Evolutionary conservation across 2,888 invertebrate genomes (phyloP).

Genomic region (Microctonus hyperodae): DNA sequence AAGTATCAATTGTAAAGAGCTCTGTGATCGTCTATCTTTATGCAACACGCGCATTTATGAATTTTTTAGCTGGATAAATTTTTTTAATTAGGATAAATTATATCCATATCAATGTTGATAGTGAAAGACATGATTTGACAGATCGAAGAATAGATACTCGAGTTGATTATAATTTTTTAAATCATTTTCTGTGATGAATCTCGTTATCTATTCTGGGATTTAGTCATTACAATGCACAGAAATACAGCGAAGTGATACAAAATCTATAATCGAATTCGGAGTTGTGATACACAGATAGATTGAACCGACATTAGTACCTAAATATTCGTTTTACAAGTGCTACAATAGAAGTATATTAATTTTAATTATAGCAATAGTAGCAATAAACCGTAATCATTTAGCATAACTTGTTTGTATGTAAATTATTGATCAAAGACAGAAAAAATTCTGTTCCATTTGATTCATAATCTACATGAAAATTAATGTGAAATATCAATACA

Average conservation of each 20-base stretch:
- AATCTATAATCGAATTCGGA: constrained; percentile 55
- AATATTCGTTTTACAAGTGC: constrained; percentile 42
- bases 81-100: neutral
- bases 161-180: neutral
- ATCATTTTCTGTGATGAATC: neutral
- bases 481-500: neutral
- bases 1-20: constrained; percentile 22
- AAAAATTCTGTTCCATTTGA: neutral
- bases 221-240: constrained; percentile 48
- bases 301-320: constrained; percentile 50
- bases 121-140: constrained; percentile 21
- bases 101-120: neutral
- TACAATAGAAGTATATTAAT: constrained; percentile 43
- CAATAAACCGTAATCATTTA: constrained; percentile 6
- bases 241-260: constrained; percentile 52
- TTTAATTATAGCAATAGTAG: constrained; percentile 34
- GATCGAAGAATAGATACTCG: neutral
- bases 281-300: constrained; percentile 55
- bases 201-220: neutral
- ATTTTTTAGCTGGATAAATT: constrained; percentile 26
- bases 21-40: constrained; percentile 38
- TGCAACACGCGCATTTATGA: constrained; percentile 49
- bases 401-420: neutral
- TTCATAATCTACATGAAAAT: neutral
- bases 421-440: neutral